Conservation (phyloP, 2,113 vertebrate genomes). For the Engraulis encrasicolus region DNA sequence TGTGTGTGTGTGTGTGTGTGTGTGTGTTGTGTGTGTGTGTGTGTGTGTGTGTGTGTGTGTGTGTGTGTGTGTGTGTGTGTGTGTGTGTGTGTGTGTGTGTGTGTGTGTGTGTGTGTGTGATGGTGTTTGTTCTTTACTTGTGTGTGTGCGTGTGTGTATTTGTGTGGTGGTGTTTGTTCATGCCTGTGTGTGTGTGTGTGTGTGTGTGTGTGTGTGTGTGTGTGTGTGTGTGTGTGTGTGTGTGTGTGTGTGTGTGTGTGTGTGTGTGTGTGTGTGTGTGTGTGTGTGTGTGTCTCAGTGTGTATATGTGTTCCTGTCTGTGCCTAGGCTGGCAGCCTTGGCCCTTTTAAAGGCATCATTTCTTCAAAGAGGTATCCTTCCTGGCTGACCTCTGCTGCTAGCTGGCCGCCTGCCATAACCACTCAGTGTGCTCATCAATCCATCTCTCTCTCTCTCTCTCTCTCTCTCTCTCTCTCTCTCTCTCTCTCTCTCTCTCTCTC, state of each 20-base stretch:
- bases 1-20: too few relatives aligned
- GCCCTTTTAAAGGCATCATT: slow-evolving; percentile 76
- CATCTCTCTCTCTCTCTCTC: slow-evolving; percentile 74
- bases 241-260: too few relatives aligned
- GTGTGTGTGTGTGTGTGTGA: too few relatives aligned
- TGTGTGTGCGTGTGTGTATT: too few relatives aligned
- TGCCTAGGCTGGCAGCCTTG: slow-evolving; percentile 69
- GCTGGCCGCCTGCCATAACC: slow-evolving; percentile 73
- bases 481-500: slow-evolving; percentile 75
- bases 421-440: slow-evolving; percentile 77
- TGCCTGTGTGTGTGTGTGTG: background rate
- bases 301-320: slow-evolving; percentile 1
- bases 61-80: background rate
- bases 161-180: too few relatives aligned
- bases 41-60: too few relatives aligned
- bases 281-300: too few relatives aligned
- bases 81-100: too few relatives aligned
- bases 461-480: slow-evolving; percentile 75
- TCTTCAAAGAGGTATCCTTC: slow-evolving; percentile 76
- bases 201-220: too few relatives aligned
- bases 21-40: background rate
- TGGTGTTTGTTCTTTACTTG: slow-evolving; percentile 41
- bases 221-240: background rate
- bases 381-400: slow-evolving; percentile 71
- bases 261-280: too few relatives aligned